Evolutionary conservation across 2,797 vertebrate species (phyloP).

Genomic region (Enteromius anoplus): DNA sequence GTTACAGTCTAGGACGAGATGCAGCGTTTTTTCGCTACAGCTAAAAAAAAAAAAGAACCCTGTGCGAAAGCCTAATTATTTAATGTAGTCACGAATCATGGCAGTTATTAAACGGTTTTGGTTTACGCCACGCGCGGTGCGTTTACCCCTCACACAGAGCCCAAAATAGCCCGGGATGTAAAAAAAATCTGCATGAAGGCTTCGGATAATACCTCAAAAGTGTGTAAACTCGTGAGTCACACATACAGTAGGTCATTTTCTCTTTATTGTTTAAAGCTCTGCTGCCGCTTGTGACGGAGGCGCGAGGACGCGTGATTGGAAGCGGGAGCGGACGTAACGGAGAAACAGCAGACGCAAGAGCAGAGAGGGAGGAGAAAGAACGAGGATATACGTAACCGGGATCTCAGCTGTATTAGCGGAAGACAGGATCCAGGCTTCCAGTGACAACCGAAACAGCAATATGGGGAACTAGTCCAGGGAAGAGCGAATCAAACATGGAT

Average conservation of each 20-base stretch:
- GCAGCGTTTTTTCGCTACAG: not conserved
- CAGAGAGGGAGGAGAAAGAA: conserved; percentile 71
- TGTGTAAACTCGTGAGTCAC: conserved; percentile 55
- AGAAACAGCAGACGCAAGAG: conserved; percentile 74
- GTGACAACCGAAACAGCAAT: conserved; percentile 57
- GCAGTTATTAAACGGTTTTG: not conserved
- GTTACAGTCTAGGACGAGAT: not conserved
- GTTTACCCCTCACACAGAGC: conserved; percentile 21
- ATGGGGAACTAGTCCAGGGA: conserved; percentile 54
- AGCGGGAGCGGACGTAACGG: conserved; percentile 75
- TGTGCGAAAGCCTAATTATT: not conserved
- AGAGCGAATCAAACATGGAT: conserved; percentile 55
- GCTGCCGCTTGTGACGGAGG: conserved; percentile 71
- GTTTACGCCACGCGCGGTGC: not conserved
- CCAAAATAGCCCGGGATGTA: conserved; percentile 50
- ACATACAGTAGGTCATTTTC: conserved; percentile 63
- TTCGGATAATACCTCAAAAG: conserved; percentile 43
- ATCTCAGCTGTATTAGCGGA: conserved; percentile 69
- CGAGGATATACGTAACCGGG: conserved; percentile 68
- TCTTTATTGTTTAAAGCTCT: conserved; percentile 63
- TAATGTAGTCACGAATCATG: conserved; percentile 36
- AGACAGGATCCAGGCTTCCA: conserved; percentile 71
- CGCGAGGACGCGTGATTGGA: conserved; percentile 62
- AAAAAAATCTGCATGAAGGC: conserved; percentile 31
- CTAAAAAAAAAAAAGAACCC: not conserved